phyloP scores from a whole-genome alignment of 2,113 vertebrate genomes.

The Etia nguti region DNA sequence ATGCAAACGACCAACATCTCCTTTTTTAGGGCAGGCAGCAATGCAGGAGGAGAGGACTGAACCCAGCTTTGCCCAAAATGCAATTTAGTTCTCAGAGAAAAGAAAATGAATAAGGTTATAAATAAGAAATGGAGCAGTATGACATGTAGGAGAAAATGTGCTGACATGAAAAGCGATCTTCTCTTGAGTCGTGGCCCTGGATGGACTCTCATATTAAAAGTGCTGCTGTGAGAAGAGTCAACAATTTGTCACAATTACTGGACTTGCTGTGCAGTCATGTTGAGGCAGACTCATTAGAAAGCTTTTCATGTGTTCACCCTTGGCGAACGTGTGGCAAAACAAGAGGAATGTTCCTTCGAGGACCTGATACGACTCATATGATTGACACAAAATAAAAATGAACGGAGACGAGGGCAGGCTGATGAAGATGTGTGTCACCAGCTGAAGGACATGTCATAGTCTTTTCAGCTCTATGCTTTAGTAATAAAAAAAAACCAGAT shows the following conservation, averaged over 20 bases:
- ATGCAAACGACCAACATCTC: constrained; percentile 37
- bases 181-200: constrained; percentile 74
- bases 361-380: constrained; percentile 70
- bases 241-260: constrained; percentile 86
- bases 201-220: constrained; percentile 74
- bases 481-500: neutral
- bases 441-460: neutral
- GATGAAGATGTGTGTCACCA: neutral
- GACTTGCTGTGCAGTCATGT: constrained; percentile 74
- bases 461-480: neutral
- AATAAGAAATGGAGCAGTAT: constrained; percentile 27
- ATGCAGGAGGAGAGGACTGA: neutral
- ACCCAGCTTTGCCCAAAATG: neutral
- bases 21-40: neutral
- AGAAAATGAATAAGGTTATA: constrained; percentile 8
- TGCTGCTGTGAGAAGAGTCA: constrained; percentile 78
- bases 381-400: neutral
- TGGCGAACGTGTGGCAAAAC: constrained; percentile 67
- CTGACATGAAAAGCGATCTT: constrained; percentile 69
- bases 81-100: constrained; percentile 9
- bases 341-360: constrained; percentile 69
- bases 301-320: constrained; percentile 72
- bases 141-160: constrained; percentile 25
- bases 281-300: constrained; percentile 79
- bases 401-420: neutral